These are phyloP conservation scores for Dione juno DNA, from an alignment of 2,888 invertebrate genomes.

Conservation along the genomic window DNA sequence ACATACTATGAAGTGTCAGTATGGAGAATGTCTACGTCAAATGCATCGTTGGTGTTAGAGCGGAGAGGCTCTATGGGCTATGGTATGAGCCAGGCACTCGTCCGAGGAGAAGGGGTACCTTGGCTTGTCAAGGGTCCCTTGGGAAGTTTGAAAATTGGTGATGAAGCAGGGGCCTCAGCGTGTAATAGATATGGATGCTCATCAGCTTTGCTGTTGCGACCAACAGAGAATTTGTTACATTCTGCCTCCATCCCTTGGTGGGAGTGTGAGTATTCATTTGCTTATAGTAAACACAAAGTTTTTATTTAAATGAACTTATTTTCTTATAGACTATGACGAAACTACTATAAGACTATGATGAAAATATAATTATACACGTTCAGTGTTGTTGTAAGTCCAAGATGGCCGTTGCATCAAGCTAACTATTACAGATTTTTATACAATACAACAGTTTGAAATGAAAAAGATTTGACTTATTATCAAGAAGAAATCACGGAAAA, in stretches of 20 bases:
- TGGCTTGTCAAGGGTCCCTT: slow-evolving; percentile 66
- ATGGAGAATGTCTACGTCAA: slow-evolving; percentile 74
- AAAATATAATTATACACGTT: no score
- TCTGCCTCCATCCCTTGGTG: slow-evolving; percentile 74
- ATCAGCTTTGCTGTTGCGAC: slow-evolving; percentile 64
- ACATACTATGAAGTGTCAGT: slow-evolving; percentile 78
- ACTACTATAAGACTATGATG: no score
- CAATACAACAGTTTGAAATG: no score
- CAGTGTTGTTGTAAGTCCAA: no score
- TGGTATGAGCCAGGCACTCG: slow-evolving; percentile 65
- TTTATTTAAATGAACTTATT: no score
- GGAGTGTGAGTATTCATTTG: slow-evolving; percentile 61
- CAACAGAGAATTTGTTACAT: slow-evolving; percentile 66
- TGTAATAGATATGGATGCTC: slow-evolving; percentile 79
- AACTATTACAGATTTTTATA: no score
- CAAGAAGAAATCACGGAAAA: no score
- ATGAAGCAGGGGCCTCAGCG: slow-evolving; percentile 74
- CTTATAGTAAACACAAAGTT: neutral
- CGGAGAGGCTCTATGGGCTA: slow-evolving; percentile 71
- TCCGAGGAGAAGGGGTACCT: slow-evolving; percentile 56
- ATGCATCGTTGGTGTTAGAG: slow-evolving; percentile 69
- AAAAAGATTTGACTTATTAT: no score
- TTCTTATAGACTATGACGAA: no score
- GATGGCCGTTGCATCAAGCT: no score
- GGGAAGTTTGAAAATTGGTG: slow-evolving; percentile 63